phyloP scores from a whole-genome alignment of 2,113 vertebrate genomes.

The Thunnus maccoyii region DNA sequence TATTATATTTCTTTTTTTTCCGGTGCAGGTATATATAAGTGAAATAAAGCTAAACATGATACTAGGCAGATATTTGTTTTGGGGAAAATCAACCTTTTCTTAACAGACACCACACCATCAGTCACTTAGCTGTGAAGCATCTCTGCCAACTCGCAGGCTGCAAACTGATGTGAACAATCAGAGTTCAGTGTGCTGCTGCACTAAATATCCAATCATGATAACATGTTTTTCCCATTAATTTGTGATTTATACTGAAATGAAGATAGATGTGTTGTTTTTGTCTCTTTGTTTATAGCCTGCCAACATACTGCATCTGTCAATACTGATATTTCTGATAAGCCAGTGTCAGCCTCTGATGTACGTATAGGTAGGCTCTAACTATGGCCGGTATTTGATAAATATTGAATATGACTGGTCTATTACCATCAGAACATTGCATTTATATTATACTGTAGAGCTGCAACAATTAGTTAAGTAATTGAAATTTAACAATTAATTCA shows the following conservation, averaged over 20 bases:
- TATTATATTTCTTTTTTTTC: not conserved
- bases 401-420: no score
- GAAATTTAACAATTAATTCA: no score
- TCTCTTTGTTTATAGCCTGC: not conserved
- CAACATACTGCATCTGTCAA: not conserved
- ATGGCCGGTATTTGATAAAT: no score
- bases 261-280: not conserved
- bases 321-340: constrained; percentile 9
- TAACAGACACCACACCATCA: no score
- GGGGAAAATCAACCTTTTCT: no score
- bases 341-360: constrained; percentile 1
- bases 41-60: not conserved
- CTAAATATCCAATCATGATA: not conserved
- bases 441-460: no score
- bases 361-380: no score
- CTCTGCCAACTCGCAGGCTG: not conserved
- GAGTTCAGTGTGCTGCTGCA: not conserved
- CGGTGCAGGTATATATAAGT: not conserved
- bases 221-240: no score
- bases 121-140: no score
- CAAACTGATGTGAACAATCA: not conserved
- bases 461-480: no score
- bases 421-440: no score
- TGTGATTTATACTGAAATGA: no score
- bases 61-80: not conserved